A percentile compares a stretch with the other conserved stretches of the same genome.
These are phyloP conservation scores for Ichneumon xanthorius DNA, from an alignment of 2,888 invertebrate species.

Conservation along the genomic window DNA sequence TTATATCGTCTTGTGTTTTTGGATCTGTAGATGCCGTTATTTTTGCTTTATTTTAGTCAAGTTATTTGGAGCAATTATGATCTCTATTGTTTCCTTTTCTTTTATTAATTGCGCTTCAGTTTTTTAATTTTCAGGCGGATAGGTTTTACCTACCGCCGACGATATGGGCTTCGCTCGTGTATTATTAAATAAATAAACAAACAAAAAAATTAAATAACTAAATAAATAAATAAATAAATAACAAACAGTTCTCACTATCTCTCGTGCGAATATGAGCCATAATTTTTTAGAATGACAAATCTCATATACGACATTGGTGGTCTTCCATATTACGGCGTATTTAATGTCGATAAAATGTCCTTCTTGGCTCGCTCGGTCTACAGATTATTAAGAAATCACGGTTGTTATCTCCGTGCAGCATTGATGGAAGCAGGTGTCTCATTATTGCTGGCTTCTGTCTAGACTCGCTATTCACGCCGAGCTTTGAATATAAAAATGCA, in stretches of 20 bases:
- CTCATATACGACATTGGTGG: neutral
- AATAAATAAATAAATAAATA: neutral
- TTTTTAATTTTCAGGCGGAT: too few species aligned
- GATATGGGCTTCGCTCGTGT: too few species aligned
- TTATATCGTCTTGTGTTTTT: too few species aligned
- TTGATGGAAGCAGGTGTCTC: conserved; percentile 49
- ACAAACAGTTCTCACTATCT: neutral
- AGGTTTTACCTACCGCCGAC: too few species aligned
- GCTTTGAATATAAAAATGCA: conserved; percentile 39
- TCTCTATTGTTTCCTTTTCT: too few species aligned
- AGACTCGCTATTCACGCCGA: conserved; percentile 13
- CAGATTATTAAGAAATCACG: conserved; percentile 41
- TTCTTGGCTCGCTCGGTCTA: neutral
- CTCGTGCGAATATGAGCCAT: neutral
- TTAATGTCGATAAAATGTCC: neutral
- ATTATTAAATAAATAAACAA: neutral
- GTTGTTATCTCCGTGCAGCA: conserved; percentile 19
- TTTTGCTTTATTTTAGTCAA: too few species aligned
- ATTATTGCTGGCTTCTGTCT: conserved; percentile 32
- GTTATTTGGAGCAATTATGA: too few species aligned
- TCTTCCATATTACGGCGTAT: neutral
- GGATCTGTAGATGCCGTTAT: too few species aligned
- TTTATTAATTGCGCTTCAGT: too few species aligned
- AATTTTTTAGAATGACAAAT: neutral
- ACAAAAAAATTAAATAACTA: too few species aligned